Evolutionary conservation across 2,888 invertebrate species (phyloP).

Genomic region (Meandrusa payeni): DNA sequence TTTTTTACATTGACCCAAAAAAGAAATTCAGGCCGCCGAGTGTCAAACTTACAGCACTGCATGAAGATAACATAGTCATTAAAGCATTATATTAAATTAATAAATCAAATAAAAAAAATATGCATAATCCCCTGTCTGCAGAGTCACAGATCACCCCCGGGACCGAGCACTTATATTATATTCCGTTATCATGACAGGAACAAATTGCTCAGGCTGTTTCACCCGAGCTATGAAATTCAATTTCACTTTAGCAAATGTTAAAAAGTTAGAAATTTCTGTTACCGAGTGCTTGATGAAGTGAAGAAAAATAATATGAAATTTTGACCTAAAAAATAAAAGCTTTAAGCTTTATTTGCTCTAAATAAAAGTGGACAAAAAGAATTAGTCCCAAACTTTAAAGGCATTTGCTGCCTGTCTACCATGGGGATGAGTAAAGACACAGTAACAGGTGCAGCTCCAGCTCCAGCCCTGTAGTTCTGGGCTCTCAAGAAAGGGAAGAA

Average conservation of each 20-base stretch:
- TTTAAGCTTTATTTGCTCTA: too few relatives aligned
- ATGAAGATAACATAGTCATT: neutral
- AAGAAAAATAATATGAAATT: neutral
- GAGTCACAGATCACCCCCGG: neutral
- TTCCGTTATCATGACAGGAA: constrained; percentile 10
- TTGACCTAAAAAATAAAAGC: too few relatives aligned
- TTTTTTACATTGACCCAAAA: too few relatives aligned
- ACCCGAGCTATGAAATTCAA: constrained; percentile 12
- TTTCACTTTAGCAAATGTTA: constrained; percentile 8
- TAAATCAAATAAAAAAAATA: neutral
- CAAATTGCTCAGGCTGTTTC: constrained; percentile 11
- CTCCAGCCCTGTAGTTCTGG: too few relatives aligned
- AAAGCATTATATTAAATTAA: neutral
- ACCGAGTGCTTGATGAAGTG: neutral
- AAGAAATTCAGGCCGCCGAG: too few relatives aligned
- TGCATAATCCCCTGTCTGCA: neutral
- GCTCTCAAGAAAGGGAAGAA: too few relatives aligned
- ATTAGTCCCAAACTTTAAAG: too few relatives aligned
- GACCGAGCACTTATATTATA: constrained; percentile 1
- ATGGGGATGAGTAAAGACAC: too few relatives aligned
- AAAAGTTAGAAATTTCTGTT: constrained; percentile 2
- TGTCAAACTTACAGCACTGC: too few relatives aligned
- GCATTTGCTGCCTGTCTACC: too few relatives aligned
- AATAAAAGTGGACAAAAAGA: too few relatives aligned
- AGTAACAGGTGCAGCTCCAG: too few relatives aligned